phyloP scores from a whole-genome alignment of 2,888 invertebrate genomes.

The Harmothoe impar region DNA sequence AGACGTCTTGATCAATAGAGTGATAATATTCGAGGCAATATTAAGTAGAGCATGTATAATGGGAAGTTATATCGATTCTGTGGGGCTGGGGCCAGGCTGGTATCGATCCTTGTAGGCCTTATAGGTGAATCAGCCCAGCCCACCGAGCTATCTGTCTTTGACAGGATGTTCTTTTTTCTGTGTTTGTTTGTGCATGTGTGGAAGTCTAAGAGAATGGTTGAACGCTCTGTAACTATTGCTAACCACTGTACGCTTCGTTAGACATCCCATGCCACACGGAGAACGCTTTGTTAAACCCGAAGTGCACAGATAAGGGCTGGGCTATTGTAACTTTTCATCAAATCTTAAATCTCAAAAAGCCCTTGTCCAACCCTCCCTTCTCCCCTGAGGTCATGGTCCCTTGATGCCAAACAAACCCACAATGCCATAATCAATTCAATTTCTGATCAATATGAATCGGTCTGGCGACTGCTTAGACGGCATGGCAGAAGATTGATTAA shows the following conservation, averaged over 20 bases:
- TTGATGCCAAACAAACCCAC: constrained; percentile 54
- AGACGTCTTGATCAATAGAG: constrained; percentile 50
- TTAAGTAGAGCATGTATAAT: constrained; percentile 49
- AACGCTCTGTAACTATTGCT: neutral
- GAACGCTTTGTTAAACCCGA: neutral
- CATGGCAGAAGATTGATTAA: constrained; percentile 40
- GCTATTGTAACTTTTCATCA: constrained; percentile 16
- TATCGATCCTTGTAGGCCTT: neutral
- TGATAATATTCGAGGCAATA: constrained; percentile 48
- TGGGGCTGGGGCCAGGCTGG: neutral
- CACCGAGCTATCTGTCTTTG: neutral
- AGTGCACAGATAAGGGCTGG: neutral
- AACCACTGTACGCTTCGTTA: neutral
- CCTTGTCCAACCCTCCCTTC: neutral
- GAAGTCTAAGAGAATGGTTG: neutral
- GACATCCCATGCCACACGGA: neutral
- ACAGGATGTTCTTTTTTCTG: constrained; percentile 28
- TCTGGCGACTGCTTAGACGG: constrained; percentile 23
- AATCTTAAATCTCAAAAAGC: constrained; percentile 25
- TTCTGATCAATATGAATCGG: constrained; percentile 57
- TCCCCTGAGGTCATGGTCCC: constrained; percentile 38
- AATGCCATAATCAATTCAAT: constrained; percentile 44
- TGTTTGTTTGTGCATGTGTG: neutral
- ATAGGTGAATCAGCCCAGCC: neutral
- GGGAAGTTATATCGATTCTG: constrained; percentile 19